Conservation (phyloP, 2,888 invertebrate species). For the Brachyopa scutellaris region DNA sequence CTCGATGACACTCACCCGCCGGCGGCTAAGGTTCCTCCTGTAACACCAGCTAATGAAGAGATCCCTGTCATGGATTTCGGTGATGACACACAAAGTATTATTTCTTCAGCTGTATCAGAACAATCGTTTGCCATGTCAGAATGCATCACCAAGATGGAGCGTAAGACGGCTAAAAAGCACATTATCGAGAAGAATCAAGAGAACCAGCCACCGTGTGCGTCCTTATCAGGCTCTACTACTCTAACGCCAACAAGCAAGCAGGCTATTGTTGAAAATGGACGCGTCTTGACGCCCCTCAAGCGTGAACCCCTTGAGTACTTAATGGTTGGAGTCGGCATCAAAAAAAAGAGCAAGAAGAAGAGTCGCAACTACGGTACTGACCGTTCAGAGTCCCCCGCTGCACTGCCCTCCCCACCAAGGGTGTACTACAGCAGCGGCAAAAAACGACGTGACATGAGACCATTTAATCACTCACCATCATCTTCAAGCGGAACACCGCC, state of each 20-base stretch:
- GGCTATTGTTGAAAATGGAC: conserved; percentile 79
- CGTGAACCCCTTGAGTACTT: conserved; percentile 90
- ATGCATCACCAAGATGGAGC: conserved; percentile 84
- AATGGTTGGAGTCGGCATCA: conserved; percentile 86
- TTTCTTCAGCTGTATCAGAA: conserved; percentile 89
- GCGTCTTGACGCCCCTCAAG: conserved; percentile 86
- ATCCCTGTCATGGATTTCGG: conserved; percentile 83
- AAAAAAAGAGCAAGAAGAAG: conserved; percentile 88
- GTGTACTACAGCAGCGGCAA: conserved; percentile 84
- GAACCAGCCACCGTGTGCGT: conserved; percentile 77
- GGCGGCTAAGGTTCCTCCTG: conserved; percentile 85
- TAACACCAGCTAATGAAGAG: conserved; percentile 87
- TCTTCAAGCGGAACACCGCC: conserved; percentile 71
- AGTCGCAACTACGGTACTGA: conserved; percentile 84
- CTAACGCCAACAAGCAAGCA: conserved; percentile 73
- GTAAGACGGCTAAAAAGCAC: conserved; percentile 82
- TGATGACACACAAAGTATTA: conserved; percentile 87
- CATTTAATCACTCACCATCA: conserved; percentile 82
- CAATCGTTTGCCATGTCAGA: conserved; percentile 88
- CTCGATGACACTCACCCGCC: conserved; percentile 85
- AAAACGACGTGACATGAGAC: conserved; percentile 84
- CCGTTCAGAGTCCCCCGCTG: conserved; percentile 87
- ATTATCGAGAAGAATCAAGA: conserved; percentile 80
- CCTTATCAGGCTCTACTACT: conserved; percentile 67
- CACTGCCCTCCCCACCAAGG: conserved; percentile 86